These are phyloP conservation scores for Eurypyga helias DNA, from an alignment of 2,113 vertebrate species.

Conservation along the genomic window DNA sequence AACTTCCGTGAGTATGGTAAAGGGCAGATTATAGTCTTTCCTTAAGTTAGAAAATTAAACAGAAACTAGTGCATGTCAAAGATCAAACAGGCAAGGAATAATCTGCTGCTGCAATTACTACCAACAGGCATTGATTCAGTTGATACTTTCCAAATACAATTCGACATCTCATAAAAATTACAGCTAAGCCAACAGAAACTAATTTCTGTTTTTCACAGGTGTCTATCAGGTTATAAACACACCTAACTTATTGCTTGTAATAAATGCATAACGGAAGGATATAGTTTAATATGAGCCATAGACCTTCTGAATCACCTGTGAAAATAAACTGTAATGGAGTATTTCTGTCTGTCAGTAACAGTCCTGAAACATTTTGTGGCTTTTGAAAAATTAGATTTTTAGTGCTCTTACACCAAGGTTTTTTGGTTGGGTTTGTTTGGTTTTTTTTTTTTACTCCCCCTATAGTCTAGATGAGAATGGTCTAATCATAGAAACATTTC, in stretches of 20 bases:
- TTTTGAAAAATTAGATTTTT: conserved; percentile 52
- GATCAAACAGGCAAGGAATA: conserved; percentile 43
- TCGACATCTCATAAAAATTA: conserved; percentile 56
- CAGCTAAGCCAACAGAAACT: conserved; percentile 61
- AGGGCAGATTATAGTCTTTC: background rate
- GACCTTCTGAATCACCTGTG: conserved; percentile 27
- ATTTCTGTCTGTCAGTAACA: conserved; percentile 57
- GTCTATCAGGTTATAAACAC: conserved; percentile 61
- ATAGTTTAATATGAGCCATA: conserved; percentile 20
- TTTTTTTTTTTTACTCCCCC: background rate
- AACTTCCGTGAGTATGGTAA: background rate
- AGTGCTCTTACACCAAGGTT: background rate
- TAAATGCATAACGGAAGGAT: conserved; percentile 39
- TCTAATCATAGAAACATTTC: background rate
- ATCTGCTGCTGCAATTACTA: background rate
- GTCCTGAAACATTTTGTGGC: conserved; percentile 32
- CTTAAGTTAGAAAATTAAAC: conserved; percentile 51
- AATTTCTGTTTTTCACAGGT: conserved; percentile 53
- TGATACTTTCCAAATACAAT: conserved; percentile 35
- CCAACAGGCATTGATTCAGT: background rate
- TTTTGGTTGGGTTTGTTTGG: too few species aligned
- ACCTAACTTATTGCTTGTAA: conserved; percentile 32
- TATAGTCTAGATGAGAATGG: background rate
- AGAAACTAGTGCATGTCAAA: conserved; percentile 56
- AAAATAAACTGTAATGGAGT: conserved; percentile 57